Conservation (phyloP, 2,797 vertebrate genomes). For the Sebastes cheni region DNA sequence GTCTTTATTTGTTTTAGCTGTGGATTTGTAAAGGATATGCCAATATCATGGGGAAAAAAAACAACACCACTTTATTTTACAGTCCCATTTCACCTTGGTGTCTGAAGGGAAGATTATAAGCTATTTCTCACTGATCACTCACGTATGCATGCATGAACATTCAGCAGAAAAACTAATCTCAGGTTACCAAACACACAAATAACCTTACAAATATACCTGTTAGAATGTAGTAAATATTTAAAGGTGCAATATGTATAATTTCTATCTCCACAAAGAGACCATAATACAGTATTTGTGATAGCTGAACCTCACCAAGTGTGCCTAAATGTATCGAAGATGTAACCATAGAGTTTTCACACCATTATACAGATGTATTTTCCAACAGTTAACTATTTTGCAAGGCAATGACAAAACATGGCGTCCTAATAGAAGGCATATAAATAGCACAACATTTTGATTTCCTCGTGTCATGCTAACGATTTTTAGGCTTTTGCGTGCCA, state of each 20-base stretch:
- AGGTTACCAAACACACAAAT: not conserved
- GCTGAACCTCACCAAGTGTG: not conserved
- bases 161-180: not conserved
- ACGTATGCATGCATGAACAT: not conserved
- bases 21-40: constrained; percentile 5
- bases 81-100: not conserved
- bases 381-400: too few relatives aligned
- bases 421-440: too few relatives aligned
- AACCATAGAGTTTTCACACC: not conserved
- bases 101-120: constrained; percentile 9
- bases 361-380: too few relatives aligned
- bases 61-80: not conserved
- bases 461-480: too few relatives aligned
- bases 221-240: not conserved
- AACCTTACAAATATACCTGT: not conserved
- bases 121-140: not conserved
- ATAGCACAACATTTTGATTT: too few relatives aligned
- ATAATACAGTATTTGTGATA: too few relatives aligned
- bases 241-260: not conserved
- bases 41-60: not conserved
- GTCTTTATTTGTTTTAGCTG: constrained; percentile 1
- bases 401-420: too few relatives aligned
- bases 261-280: not conserved
- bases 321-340: not conserved
- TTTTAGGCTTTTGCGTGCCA: too few relatives aligned